A percentile compares a stretch with the other conserved stretches of the same genome.
Evolutionary conservation across 2,797 vertebrate species (phyloP).

Genomic region (Arnoldichthys spilopterus): DNA sequence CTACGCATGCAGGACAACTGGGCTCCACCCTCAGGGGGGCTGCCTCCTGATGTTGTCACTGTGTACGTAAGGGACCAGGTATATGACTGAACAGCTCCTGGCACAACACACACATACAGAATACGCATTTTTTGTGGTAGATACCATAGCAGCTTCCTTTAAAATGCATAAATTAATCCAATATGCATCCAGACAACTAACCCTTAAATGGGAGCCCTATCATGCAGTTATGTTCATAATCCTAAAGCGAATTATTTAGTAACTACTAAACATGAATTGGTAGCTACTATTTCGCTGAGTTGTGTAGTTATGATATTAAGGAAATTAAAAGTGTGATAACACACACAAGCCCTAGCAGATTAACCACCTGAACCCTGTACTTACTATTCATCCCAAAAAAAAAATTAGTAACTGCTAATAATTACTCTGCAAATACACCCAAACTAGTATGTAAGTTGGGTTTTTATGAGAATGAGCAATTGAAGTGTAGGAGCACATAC

Average conservation of each 20-base stretch:
- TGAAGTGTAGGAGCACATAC: neutral
- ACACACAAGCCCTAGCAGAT: neutral
- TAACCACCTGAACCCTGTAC: neutral
- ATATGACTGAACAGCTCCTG: slow-evolving; percentile 99
- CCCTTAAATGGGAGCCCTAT: neutral
- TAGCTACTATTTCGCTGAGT: neutral
- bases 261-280: too few relatives aligned
- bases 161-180: neutral
- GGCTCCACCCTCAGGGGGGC: slow-evolving; percentile 86
- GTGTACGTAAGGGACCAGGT: slow-evolving; percentile 99
- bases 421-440: neutral
- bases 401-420: neutral
- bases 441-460: neutral
- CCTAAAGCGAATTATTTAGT: neutral
- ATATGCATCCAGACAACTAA: neutral
- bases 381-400: neutral
- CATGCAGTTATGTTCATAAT: neutral
- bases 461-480: neutral
- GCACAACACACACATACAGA: slow-evolving; percentile 74
- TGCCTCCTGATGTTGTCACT: slow-evolving; percentile 94
- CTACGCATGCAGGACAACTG: slow-evolving; percentile 94
- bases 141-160: slow-evolving; percentile 40
- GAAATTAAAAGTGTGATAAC: neutral
- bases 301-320: neutral
- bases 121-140: slow-evolving; percentile 56